Conservation (phyloP, 2,113 vertebrate species). For the Hipposideros armiger region DNA sequence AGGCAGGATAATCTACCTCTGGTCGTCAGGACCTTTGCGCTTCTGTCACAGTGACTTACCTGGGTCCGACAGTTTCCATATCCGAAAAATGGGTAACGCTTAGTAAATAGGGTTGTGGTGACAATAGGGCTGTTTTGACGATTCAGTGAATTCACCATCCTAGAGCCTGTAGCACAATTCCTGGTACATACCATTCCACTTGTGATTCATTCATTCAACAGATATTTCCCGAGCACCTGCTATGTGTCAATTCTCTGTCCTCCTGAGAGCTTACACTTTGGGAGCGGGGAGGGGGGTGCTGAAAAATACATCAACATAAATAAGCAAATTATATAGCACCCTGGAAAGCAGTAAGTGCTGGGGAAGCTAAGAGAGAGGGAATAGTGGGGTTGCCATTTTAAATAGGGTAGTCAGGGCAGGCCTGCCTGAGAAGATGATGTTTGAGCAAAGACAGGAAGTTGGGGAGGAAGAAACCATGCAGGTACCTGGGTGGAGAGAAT, state of each 20-base stretch:
- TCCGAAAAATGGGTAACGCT: constrained; percentile 23
- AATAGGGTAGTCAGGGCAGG: not conserved
- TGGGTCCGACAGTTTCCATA: not conserved
- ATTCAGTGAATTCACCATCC: not conserved
- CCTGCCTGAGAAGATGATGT: not conserved
- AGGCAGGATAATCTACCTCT: not conserved
- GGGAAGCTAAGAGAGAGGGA: not conserved
- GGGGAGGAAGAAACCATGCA: not conserved
- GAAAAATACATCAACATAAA: not conserved
- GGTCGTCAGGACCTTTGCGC: not conserved
- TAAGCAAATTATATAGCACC: not conserved
- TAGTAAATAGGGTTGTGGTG: not conserved
- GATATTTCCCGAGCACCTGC: not conserved
- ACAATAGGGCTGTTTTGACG: not conserved
- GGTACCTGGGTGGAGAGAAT: not conserved
- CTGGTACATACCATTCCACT: not conserved
- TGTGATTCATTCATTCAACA: not conserved
- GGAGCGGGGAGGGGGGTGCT: not conserved
- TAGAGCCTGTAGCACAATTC: not conserved
- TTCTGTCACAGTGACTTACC: constrained; percentile 32
- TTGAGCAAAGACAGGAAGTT: not conserved
- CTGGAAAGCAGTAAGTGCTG: not conserved
- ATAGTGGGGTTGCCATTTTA: not conserved
- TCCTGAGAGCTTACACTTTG: not conserved
- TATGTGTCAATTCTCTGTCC: not conserved